Evolutionary conservation across 2,113 vertebrate genomes (phyloP), one percentile per base, ranked within the genome.

Genomic region (Zosterops lateralis): DNA sequence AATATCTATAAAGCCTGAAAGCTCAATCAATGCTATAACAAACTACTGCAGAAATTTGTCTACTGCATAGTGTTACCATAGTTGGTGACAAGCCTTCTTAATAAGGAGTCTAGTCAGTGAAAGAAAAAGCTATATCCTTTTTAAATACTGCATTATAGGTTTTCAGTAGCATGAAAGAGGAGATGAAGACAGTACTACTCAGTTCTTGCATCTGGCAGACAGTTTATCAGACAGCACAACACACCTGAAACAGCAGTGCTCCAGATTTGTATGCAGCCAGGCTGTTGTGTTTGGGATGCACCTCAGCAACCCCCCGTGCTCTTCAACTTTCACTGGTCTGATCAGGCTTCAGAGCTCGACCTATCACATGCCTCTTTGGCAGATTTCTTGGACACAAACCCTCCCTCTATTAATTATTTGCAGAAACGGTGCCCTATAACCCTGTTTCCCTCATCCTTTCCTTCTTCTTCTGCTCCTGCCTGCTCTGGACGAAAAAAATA

Each of bases 81-180:
- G 91, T 6, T 91, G 78, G 86, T n/a, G 25, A 92, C 67, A 89
- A 95, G 40, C 67, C 60, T 64, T 76, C 84, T 91, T 85, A 92
- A 64, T 77, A 91, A 77, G 84, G 31, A 95, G 78, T 85, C 81
- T 95, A 91, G 91, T 86, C 93, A 74, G 83, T 67, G n/a, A 92
- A 84, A 83, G 60, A 86, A 91, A 84, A 94, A 2, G 15, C 90
- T 77, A 56, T n/a, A 77, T 51, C 68, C 51, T 83, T 88, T 62
- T 91, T 71, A 85, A 93, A 80, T 80, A 86, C 20, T 86, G 72
- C 68, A 71, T 81, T 80, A 88, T 4, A 60, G 24, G 32, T 62
- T 94, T 93, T 84, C 72, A 92, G 84, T 18, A 79, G 82, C 74
- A 70, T 26, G 71, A 58, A 85, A 29, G 45, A 7, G 31, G 34